A percentile compares a stretch with the other conserved stretches of the same genome.
These are phyloP conservation scores for Stegostoma tigrinum DNA, from an alignment of 2,113 vertebrate species.

Conservation along the genomic window DNA sequence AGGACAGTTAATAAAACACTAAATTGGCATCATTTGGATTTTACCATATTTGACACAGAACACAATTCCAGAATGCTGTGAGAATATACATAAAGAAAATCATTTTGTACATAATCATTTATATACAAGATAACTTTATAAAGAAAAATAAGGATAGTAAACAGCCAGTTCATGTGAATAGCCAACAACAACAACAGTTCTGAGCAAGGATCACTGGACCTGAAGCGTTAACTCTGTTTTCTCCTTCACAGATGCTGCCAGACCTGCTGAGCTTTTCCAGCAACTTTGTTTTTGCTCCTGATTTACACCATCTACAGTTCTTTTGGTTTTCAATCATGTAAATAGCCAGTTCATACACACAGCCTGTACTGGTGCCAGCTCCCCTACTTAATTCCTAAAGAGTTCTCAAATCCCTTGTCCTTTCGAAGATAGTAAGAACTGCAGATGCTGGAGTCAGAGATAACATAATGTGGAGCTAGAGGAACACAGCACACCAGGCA, in stretches of 20 bases:
- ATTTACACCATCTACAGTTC: too few species aligned
- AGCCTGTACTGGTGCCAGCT: neutral
- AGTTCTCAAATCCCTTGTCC: neutral
- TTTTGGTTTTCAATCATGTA: too few species aligned
- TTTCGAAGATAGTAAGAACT: neutral
- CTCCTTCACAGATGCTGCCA: too few species aligned
- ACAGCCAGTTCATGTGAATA: neutral
- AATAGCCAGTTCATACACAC: neutral
- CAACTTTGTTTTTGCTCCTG: too few species aligned
- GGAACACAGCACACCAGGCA: too few species aligned
- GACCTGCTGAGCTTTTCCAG: too few species aligned
- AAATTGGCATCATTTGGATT: neutral
- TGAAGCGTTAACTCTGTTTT: too few species aligned
- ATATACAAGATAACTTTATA: neutral
- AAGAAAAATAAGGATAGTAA: neutral
- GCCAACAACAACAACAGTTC: too few species aligned
- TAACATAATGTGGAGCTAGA: too few species aligned
- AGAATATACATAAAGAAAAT: neutral
- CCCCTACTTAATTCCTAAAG: neutral
- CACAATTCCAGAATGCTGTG: neutral
- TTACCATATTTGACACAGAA: neutral
- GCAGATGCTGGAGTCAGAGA: too few species aligned
- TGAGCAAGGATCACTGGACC: too few species aligned
- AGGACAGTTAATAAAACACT: neutral
- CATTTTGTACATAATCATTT: neutral